Conservation (phyloP, 2,797 vertebrate species). For the Gorsachius magnificus region DNA sequence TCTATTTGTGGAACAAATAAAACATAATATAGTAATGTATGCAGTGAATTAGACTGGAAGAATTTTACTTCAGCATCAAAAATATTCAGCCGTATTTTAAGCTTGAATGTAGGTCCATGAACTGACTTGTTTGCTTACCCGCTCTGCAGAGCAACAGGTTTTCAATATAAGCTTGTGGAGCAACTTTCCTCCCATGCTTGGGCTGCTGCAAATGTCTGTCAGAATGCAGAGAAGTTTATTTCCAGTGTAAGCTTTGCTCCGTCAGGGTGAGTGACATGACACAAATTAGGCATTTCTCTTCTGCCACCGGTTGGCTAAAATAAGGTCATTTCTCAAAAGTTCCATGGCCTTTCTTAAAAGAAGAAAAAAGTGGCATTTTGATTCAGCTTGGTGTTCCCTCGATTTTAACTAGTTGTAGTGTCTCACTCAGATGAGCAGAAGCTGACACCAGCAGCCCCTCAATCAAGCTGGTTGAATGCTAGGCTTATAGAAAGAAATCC, state of each 20-base stretch:
- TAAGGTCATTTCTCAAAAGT: not conserved
- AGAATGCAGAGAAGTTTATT: not conserved
- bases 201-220: not conserved
- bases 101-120: not conserved
- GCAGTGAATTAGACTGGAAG: not conserved
- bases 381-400: not conserved
- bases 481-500: not conserved
- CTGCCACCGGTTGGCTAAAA: not conserved
- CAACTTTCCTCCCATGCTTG: not conserved
- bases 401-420: not conserved
- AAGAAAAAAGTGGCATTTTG: not conserved
- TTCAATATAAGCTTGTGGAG: not conserved
- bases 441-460: not conserved
- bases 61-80: not conserved
- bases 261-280: not conserved
- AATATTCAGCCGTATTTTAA: not conserved
- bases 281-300: not conserved
- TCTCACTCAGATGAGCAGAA: not conserved
- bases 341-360: not conserved
- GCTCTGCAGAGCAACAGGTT: constrained; percentile 6
- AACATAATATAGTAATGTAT: not conserved
- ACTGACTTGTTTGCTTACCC: not conserved
- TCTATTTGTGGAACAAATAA: not conserved
- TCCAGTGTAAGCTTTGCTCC: not conserved
- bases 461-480: not conserved